Evolutionary conservation across 2,888 invertebrate genomes (phyloP).

Genomic region (Yponomeuta cagnagella): DNA sequence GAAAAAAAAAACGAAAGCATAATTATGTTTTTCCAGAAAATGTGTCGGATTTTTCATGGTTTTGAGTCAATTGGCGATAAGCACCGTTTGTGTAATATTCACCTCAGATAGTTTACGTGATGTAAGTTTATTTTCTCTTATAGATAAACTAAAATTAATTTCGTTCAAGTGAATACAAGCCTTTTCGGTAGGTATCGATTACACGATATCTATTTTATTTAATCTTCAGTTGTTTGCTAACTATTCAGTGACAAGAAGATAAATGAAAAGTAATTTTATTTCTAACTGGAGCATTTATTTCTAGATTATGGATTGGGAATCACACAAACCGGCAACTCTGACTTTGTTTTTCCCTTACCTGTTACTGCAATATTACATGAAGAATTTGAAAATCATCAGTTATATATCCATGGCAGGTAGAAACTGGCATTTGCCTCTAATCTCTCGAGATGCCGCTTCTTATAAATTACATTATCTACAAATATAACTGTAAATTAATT

Average conservation of each 20-base stretch:
- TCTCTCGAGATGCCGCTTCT: neutral
- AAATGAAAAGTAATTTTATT: neutral
- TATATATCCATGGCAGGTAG: slow-evolving; percentile 46
- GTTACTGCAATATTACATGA: slow-evolving; percentile 40
- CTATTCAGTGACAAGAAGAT: neutral
- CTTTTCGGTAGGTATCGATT: too few species aligned
- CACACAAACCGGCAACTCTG: neutral
- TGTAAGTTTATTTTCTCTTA: slow-evolving; percentile 34
- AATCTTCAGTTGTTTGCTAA: neutral
- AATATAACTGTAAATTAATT: neutral
- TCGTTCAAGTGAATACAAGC: too few species aligned
- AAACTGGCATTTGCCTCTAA: neutral
- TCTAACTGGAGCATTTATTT: neutral
- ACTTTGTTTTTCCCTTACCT: slow-evolving; percentile 40
- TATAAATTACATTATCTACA: neutral
- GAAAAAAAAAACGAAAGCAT: neutral
- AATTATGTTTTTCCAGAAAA: slow-evolving; percentile 31
- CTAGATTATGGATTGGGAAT: neutral
- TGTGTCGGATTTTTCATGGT: slow-evolving; percentile 47
- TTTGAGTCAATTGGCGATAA: slow-evolving; percentile 49
- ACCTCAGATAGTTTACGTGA: slow-evolving; percentile 50
- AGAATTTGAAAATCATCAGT: slow-evolving; percentile 40
- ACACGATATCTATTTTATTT: neutral
- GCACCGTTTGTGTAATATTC: slow-evolving; percentile 46
- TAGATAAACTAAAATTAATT: neutral